Base-by-base conservation (phyloP, 1,140 invertebrate genomes). In the Drosophila takahashii region DNA sequence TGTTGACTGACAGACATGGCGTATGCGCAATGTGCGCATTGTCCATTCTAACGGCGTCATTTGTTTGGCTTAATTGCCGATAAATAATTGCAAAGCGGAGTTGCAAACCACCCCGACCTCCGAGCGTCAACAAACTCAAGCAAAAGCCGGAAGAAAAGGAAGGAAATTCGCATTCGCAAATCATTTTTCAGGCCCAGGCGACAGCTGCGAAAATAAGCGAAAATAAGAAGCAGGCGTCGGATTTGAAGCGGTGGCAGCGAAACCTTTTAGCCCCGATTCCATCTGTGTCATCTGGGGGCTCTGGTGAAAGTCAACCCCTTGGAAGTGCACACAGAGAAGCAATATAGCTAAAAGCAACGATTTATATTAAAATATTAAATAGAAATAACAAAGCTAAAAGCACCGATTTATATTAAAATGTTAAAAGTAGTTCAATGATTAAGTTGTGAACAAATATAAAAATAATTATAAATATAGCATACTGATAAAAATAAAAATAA, bases 181-280 rank as follows among this genome's bases (percentile, higher is more conserved):
- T 87, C 78, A 86, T 86, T 86, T 86, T 83, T 86, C 83, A 87
- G 74, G 79, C 83, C 86, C 65, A 37, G 76, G 77, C 75, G 80
- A 76, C 78, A 86, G 83, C 83, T 86, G 81, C 69, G 71, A 86
- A 81, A 85, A 85, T 70, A 76, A 84, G 65, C 61, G 44, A 61
- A 61, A 71, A 41, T 27, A 59, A 48, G 41, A 51, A 73, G 57
- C 57, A 26, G 57, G 26, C 57, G 50, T 37, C 39, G 48, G 56
- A 71, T 83, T 75, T 62, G 56, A 65, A 78, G 59, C 52, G 61
- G 65, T 77, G 79, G 59, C 74, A 69, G 65, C 59, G 56, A 77
- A 80, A 67, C 79, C 79, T 81, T 81, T 81, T 64, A 73, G 80
- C 41, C 66, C 45, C 51, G 45, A 60, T 18, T 47, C 13, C 47